Evolutionary conservation across 2,113 vertebrate species (phyloP).

Genomic region (Lagopus muta): DNA sequence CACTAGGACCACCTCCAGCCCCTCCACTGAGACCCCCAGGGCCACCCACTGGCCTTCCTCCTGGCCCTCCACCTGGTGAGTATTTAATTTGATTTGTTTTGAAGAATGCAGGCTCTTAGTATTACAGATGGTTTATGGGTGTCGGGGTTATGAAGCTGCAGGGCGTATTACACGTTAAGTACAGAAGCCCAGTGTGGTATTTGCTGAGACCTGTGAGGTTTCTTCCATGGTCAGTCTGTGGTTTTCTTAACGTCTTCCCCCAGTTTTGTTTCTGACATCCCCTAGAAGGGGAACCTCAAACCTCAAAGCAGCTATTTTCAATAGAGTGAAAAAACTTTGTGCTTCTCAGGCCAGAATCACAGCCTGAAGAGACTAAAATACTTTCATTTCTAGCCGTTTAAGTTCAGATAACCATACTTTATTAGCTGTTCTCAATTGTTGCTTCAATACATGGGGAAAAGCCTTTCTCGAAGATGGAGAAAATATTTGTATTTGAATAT

Average conservation of each 20-base stretch:
- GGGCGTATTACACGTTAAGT: not conserved
- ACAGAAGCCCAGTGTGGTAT: not conserved
- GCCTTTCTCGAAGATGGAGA: not conserved
- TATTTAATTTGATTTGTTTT: not conserved
- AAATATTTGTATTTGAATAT: not conserved
- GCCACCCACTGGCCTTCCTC: constrained; percentile 94
- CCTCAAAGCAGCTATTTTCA: not conserved
- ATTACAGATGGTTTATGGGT: not conserved
- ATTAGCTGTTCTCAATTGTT: not conserved
- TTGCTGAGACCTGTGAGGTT: not conserved
- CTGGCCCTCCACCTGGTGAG: constrained; percentile 94
- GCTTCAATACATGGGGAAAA: not conserved
- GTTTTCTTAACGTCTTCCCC: not conserved
- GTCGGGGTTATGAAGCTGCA: not conserved
- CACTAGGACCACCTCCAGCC: constrained; percentile 92
- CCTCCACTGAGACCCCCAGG: constrained; percentile 93
- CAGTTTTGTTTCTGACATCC: not conserved
- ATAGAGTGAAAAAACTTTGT: not conserved
- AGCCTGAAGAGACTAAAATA: not conserved
- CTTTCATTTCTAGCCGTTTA: not conserved
- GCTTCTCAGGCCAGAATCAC: not conserved
- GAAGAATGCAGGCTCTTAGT: not conserved
- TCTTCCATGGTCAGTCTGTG: not conserved
- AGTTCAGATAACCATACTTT: not conserved
- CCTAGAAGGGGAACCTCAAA: not conserved